These are phyloP conservation scores for Agrotis puta DNA, from an alignment of 2,888 invertebrate genomes.

Conservation along the genomic window DNA sequence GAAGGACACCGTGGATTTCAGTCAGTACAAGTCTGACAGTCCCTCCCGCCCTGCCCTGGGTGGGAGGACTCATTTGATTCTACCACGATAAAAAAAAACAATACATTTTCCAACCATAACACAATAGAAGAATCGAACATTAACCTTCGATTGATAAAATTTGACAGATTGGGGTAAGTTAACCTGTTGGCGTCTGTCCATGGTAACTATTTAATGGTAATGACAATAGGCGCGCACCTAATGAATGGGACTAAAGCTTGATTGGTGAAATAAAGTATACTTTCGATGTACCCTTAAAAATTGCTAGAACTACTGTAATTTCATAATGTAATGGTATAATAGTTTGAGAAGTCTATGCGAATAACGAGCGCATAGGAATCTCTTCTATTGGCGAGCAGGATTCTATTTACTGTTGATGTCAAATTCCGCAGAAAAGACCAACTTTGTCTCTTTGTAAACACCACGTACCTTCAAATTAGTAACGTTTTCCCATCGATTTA, in stretches of 20 bases:
- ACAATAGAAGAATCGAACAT: no score
- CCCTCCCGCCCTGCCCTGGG: no score
- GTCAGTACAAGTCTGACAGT: no score
- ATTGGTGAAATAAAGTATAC: not conserved
- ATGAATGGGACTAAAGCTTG: not conserved
- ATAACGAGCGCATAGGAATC: not conserved
- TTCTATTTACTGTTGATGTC: not conserved
- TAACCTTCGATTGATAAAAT: no score
- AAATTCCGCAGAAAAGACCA: slow-evolving; percentile 28
- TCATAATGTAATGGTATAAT: not conserved
- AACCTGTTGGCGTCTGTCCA: no score
- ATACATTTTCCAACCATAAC: no score
- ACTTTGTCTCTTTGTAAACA: slow-evolving; percentile 11
- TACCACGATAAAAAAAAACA: no score
- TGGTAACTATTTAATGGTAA: not conserved
- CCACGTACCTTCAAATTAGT: slow-evolving; percentile 53
- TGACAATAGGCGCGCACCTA: not conserved
- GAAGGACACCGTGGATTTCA: no score
- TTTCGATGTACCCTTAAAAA: not conserved
- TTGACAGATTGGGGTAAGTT: no score
- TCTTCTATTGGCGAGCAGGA: not conserved
- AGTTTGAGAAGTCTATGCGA: not conserved
- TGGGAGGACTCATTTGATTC: no score
- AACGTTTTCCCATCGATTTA: slow-evolving; percentile 52
- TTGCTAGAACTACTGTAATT: not conserved